phyloP scores from a whole-genome alignment of 2,113 vertebrate genomes.

The Maccullochella peelii region DNA sequence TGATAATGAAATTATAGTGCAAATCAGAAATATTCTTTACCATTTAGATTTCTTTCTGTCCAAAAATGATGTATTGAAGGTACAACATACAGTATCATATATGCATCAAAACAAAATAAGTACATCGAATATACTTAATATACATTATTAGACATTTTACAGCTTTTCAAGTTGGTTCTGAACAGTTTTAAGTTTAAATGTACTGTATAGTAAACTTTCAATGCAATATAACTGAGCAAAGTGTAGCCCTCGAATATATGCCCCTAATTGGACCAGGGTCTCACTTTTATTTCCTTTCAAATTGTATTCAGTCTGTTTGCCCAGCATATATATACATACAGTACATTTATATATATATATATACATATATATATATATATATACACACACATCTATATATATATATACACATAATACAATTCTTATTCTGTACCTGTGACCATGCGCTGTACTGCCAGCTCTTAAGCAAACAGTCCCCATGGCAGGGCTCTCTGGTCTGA shows the following conservation, averaged over 20 bases:
- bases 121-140: not conserved
- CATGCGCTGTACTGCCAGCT: slow-evolving; percentile 95
- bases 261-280: not conserved
- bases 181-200: not conserved
- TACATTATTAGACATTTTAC: no score
- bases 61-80: not conserved
- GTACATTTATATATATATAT: no score
- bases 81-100: not conserved
- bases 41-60: not conserved
- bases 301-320: not conserved
- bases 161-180: no score
- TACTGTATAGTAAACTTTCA: not conserved
- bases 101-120: not conserved
- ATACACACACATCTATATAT: no score
- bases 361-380: no score
- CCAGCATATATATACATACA: no score
- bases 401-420: not conserved
- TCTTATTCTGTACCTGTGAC: slow-evolving; percentile 88
- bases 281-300: not conserved
- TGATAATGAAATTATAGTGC: not conserved
- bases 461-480: slow-evolving; percentile 89
- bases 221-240: not conserved
- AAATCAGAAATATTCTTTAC: not conserved
- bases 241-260: not conserved
- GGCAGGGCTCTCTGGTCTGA: slow-evolving; percentile 88